These are phyloP conservation scores for Andricus curvator DNA, from an alignment of 2,888 invertebrate genomes.

Conservation along the genomic window DNA sequence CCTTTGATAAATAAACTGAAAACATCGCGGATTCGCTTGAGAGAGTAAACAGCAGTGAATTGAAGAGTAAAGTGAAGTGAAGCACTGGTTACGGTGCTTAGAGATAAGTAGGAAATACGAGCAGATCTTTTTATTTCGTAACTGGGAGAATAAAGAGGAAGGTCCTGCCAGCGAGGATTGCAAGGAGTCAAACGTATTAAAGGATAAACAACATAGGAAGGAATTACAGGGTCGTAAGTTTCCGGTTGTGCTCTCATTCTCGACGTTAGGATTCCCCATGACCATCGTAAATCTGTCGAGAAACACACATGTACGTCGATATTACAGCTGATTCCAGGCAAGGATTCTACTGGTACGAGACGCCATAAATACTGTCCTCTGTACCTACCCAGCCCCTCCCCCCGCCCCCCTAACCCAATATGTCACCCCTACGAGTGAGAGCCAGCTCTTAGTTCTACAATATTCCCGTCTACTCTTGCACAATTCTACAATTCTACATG, in stretches of 20 bases:
- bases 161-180: background rate
- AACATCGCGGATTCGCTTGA: constrained; percentile 27
- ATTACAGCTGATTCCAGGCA: constrained; percentile 45
- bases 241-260: constrained; percentile 27
- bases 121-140: constrained; percentile 16
- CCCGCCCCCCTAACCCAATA: constrained; percentile 18
- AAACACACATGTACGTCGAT: constrained; percentile 44
- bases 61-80: constrained; percentile 29
- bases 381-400: constrained; percentile 30
- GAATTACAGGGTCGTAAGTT: constrained; percentile 38
- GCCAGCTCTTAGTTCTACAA: constrained; percentile 22
- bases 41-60: constrained; percentile 38
- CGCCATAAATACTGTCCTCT: constrained; percentile 63
- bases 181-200: constrained; percentile 32
- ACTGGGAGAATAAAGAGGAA: constrained; percentile 8
- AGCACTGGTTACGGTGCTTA: constrained; percentile 37
- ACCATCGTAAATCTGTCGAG: constrained; percentile 24
- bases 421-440: background rate
- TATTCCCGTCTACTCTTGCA: constrained; percentile 53
- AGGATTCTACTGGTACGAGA: constrained; percentile 49
- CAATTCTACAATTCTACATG: constrained; percentile 60
- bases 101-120: constrained; percentile 38
- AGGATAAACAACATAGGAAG: constrained; percentile 22
- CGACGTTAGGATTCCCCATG: constrained; percentile 14
- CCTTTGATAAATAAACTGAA: constrained; percentile 39